phyloP scores from a whole-genome alignment of 2,113 vertebrate species.

The Chinchilla lanigera region DNA sequence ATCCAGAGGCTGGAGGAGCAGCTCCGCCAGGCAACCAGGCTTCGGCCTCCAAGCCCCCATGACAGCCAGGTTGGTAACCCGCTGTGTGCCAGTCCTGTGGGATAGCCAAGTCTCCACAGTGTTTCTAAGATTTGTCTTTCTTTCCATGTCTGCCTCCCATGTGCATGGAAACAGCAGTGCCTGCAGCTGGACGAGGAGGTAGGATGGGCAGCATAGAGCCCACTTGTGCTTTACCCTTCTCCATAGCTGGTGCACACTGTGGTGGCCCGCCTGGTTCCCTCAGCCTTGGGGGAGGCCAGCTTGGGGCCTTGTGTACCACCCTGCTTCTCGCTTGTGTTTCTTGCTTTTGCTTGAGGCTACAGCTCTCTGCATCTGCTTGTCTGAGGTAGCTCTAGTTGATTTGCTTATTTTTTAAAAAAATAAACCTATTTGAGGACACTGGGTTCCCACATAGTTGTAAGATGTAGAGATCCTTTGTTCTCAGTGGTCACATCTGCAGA shows the following conservation, averaged over 20 bases:
- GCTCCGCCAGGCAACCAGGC: constrained; percentile 86
- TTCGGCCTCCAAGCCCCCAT: constrained; percentile 70
- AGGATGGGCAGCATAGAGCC: constrained; percentile 78
- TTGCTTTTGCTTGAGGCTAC: background rate
- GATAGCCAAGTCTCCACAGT: fast-evolving
- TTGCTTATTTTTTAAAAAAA: background rate
- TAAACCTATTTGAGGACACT: background rate
- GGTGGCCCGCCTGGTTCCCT: background rate
- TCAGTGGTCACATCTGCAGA: background rate
- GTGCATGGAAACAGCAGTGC: constrained; percentile 87
- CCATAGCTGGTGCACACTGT: background rate
- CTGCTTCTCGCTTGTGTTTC: background rate
- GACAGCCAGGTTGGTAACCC: constrained; percentile 86
- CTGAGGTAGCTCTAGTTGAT: background rate
- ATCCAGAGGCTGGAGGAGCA: constrained; percentile 93
- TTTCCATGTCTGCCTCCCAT: constrained; percentile 71
- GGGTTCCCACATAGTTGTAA: background rate
- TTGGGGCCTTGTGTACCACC: fast-evolving
- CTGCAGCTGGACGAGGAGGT: constrained; percentile 93
- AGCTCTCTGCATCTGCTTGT: background rate
- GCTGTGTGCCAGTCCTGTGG: fast-evolving
- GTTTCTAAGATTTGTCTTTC: background rate
- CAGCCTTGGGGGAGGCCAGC: background rate
- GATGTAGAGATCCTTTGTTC: background rate
- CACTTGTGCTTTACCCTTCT: constrained; percentile 22